phyloP scores from a whole-genome alignment of 2,113 vertebrate species.

The Lethenteron camtschaticum region DNA sequence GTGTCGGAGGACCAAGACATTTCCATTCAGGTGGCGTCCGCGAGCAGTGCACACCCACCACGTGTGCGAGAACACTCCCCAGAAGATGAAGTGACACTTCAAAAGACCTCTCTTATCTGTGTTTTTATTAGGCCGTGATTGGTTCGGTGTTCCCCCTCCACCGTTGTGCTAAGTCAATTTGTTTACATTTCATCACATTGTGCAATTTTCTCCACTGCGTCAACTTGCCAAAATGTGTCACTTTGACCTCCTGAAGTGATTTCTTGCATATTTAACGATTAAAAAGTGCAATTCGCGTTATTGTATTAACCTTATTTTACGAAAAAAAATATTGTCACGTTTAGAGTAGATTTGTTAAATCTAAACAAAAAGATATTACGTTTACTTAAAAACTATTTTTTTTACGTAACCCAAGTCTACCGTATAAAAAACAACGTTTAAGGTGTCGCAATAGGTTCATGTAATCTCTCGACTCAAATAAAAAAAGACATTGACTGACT shows the following conservation, averaged over 20 bases:
- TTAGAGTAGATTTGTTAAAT: constrained; percentile 28
- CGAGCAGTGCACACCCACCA: too few relatives aligned
- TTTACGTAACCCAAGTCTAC: not conserved
- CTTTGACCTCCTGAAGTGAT: too few relatives aligned
- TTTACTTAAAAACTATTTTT: constrained; percentile 12
- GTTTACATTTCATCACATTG: constrained; percentile 47
- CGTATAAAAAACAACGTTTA: not conserved
- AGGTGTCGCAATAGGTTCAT: not conserved
- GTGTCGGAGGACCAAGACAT: too few relatives aligned
- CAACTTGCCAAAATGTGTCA: constrained; percentile 68
- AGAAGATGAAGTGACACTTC: not conserved
- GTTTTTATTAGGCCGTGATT: constrained; percentile 17
- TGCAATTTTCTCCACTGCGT: constrained; percentile 41
- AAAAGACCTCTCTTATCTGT: not conserved
- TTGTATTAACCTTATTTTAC: too few relatives aligned
- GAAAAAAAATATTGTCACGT: constrained; percentile 23
- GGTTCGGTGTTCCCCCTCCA: constrained; percentile 52
- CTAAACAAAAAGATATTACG: constrained; percentile 18
- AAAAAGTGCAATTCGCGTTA: too few relatives aligned
- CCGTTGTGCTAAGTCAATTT: constrained; percentile 51
- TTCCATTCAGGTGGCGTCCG: too few relatives aligned
- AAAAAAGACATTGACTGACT: not conserved
- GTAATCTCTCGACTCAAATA: not conserved
- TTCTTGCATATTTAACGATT: too few relatives aligned
- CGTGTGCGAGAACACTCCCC: too few relatives aligned